Evolutionary conservation across 1,140 invertebrate species (phyloP), one percentile per base, ranked within the genome.

Genomic region (Hetaerina americana): DNA sequence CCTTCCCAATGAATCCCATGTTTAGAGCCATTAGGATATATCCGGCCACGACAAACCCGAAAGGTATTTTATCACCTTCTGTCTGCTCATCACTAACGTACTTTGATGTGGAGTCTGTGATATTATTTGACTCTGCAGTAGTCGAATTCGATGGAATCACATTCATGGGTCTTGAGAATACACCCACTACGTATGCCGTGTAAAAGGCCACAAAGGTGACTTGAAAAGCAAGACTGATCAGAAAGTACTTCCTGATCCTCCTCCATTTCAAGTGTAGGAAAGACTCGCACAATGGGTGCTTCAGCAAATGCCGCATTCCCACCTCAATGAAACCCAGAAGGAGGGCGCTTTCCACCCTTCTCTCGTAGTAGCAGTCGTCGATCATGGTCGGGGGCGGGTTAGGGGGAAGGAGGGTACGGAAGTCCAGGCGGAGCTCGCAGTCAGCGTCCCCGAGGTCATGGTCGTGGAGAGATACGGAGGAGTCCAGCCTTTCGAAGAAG

Each of bases 211-310:
- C 90, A 76, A 92, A 92, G 5, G 91, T 77, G 0, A 89, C 86
- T 76, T 94, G 91, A 78, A 91, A 93, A 27, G 90, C 82, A 24
- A 94, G 81, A 75, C 90, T 92, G 71, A 92, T 83, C 0, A 93
- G 82, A 76, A 94, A 94, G 78, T 93, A 93, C 78, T 92, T 92
- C 49, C 92, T 83, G 69, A 94, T 92, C 75, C 87, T 84, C 25
- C 89, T 80, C 92, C 92, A 94, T 82, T 93, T 93, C 3, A 93
- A 79, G 73, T 90, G 88, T 0, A 93, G 79, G 76, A 93, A 93
- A 10, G 90, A 92, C 77, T 92, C 90, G 72, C 89, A 91, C 0
- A 93, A 82, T 0, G 91, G 91, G 81, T 93, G 92, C 78, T 91
- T 89, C 0, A 93, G 79, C 24, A 93, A 81, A 29, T 91, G 87